These are phyloP conservation scores for Drosophila macrospina DNA, from an alignment of 2,888 invertebrate genomes.

Conservation along the genomic window DNA sequence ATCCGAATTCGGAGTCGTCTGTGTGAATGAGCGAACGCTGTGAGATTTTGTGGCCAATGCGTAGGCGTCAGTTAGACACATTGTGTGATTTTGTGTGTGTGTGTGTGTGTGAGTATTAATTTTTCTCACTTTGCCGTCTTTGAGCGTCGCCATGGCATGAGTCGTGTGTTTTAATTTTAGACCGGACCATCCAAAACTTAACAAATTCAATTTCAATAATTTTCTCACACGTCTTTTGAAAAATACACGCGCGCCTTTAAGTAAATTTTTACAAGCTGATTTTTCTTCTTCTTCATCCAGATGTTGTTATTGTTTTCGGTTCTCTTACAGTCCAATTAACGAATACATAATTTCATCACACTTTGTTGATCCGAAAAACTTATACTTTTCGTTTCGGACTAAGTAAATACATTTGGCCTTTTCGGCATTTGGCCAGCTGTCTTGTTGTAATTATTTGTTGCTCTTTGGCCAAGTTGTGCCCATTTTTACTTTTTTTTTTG, in stretches of 20 bases:
- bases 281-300: not conserved
- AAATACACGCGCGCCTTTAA: slow-evolving; percentile 45
- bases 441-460: slow-evolving; percentile 15
- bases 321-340: slow-evolving; percentile 30
- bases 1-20: slow-evolving; percentile 81
- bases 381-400: slow-evolving; percentile 53
- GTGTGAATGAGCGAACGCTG: slow-evolving; percentile 23
- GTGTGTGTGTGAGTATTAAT: slow-evolving; percentile 28
- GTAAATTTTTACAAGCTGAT: slow-evolving; percentile 30
- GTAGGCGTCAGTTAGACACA: slow-evolving; percentile 65
- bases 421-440: slow-evolving; percentile 33
- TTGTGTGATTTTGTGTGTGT: slow-evolving; percentile 1
- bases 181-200: slow-evolving; percentile 48
- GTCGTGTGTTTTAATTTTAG: slow-evolving; percentile 75
- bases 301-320: slow-evolving; percentile 12
- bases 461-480: slow-evolving; percentile 17
- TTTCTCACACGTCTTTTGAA: slow-evolving; percentile 57
- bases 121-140: slow-evolving; percentile 49
- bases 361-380: slow-evolving; percentile 36
- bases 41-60: slow-evolving; percentile 45
- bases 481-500: slow-evolving; percentile 26
- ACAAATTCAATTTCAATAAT: slow-evolving; percentile 64
- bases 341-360: slow-evolving; percentile 20
- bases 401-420: slow-evolving; percentile 8
- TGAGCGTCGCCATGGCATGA: slow-evolving; percentile 65